Conservation (phyloP, 2,888 invertebrate genomes). For the Smittia sp. region DNA sequence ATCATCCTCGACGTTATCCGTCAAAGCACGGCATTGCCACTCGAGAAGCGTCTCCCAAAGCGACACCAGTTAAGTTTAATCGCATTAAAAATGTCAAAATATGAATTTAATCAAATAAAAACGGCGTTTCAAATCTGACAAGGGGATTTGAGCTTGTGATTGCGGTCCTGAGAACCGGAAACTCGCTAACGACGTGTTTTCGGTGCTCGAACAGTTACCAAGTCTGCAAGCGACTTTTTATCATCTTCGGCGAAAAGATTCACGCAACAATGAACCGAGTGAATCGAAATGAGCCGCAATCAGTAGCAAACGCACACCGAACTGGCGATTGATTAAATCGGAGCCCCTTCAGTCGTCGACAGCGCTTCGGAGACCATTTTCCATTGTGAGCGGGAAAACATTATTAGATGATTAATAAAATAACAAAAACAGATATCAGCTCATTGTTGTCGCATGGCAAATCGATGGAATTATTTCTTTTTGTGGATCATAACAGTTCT, state of each 20-base stretch:
- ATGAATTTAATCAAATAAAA: constrained; percentile 37
- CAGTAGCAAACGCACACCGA: background rate
- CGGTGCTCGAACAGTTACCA: no score
- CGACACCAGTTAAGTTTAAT: constrained; percentile 35
- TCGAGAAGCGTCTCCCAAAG: background rate
- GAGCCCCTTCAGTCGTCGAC: background rate
- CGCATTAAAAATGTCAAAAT: constrained; percentile 41
- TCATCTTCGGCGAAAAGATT: no score
- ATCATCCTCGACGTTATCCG: constrained; percentile 34
- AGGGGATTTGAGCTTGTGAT: constrained; percentile 23
- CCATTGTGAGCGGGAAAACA: background rate
- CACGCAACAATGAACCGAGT: background rate
- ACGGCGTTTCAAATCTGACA: constrained; percentile 35
- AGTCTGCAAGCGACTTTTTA: no score
- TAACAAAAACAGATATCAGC: constrained; percentile 23
- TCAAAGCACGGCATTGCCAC: constrained; percentile 31
- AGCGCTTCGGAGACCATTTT: background rate
- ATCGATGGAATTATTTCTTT: constrained; percentile 5
- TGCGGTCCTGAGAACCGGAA: constrained; percentile 24
- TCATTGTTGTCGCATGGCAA: background rate
- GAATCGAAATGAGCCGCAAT: background rate
- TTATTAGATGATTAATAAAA: constrained; percentile 25
- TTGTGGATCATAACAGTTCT: background rate
- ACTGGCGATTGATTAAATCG: constrained; percentile 7
- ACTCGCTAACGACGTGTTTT: background rate